Conservation (phyloP, 2,888 invertebrate species). For the Crematogaster levior region DNA sequence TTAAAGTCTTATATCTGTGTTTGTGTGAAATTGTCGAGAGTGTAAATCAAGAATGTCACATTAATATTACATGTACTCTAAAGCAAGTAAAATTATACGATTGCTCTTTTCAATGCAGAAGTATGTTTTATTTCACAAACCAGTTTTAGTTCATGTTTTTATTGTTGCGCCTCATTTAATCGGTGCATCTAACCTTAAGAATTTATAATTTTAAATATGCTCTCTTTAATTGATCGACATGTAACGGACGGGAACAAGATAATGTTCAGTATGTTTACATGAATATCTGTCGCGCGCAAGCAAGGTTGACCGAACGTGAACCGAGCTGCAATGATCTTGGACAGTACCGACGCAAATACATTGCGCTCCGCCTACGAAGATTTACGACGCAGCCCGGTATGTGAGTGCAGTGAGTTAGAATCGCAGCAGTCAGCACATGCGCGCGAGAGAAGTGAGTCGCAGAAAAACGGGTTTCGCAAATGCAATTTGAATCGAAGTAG, state of each 20-base stretch:
- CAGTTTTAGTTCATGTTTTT: background rate
- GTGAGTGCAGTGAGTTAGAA: conserved; percentile 66
- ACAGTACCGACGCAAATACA: conserved; percentile 67
- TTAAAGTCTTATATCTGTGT: conserved; percentile 15
- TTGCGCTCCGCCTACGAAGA: conserved; percentile 74
- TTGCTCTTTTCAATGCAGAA: background rate
- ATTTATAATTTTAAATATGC: background rate
- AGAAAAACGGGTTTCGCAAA: conserved; percentile 79
- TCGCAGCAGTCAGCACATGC: conserved; percentile 59
- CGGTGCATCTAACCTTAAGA: no score
- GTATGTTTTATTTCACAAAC: background rate
- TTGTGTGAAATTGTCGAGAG: background rate
- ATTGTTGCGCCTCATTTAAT: background rate
- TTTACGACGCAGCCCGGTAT: conserved; percentile 71
- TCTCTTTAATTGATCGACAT: background rate
- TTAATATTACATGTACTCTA: background rate
- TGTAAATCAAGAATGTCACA: background rate
- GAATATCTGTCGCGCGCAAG: conserved; percentile 20
- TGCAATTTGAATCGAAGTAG: conserved; percentile 74
- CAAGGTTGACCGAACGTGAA: conserved; percentile 8
- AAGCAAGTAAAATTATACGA: conserved; percentile 27
- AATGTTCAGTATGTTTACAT: conserved; percentile 23
- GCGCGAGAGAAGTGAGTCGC: conserved; percentile 66
- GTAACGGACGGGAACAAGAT: background rate
- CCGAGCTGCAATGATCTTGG: conserved; percentile 57